Evolutionary conservation across 2,797 vertebrate genomes (phyloP).

Genomic region (Pelodytes ibericus): DNA sequence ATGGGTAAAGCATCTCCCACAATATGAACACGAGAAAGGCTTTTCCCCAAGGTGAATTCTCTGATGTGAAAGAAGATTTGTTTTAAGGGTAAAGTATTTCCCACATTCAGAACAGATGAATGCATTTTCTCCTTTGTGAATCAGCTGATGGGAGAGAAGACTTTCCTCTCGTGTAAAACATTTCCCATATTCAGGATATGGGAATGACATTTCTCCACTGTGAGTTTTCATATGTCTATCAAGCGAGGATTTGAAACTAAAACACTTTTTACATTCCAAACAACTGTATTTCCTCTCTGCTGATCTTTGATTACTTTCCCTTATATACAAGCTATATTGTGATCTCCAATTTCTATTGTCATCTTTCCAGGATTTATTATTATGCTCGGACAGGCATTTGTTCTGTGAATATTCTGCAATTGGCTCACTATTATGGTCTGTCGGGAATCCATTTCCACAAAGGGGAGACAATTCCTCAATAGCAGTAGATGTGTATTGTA

Average conservation of each 20-base stretch:
- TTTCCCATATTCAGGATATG: constrained; percentile 27
- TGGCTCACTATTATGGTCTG: neutral
- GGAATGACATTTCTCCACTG: constrained; percentile 29
- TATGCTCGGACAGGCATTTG: too few relatives aligned
- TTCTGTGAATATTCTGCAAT: neutral
- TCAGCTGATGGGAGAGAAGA: neutral
- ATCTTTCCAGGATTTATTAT: too few relatives aligned
- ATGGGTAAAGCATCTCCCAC: neutral
- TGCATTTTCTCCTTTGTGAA: neutral
- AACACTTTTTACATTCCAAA: constrained; percentile 2
- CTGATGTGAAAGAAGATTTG: neutral
- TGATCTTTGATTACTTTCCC: too few relatives aligned
- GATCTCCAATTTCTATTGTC: too few relatives aligned
- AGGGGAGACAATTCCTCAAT: neutral
- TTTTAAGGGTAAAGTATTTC: neutral
- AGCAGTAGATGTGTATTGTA: neutral
- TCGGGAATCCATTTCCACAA: neutral
- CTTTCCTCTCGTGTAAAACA: too few relatives aligned
- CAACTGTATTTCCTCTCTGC: too few relatives aligned
- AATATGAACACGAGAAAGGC: neutral
- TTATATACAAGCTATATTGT: too few relatives aligned
- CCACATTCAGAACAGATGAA: neutral
- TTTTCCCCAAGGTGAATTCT: neutral
- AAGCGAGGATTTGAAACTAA: constrained; percentile 21
- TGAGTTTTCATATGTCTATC: constrained; percentile 19